Evolutionary conservation across 2,113 vertebrate genomes (phyloP).

Genomic region (Indicator maculatus): DNA sequence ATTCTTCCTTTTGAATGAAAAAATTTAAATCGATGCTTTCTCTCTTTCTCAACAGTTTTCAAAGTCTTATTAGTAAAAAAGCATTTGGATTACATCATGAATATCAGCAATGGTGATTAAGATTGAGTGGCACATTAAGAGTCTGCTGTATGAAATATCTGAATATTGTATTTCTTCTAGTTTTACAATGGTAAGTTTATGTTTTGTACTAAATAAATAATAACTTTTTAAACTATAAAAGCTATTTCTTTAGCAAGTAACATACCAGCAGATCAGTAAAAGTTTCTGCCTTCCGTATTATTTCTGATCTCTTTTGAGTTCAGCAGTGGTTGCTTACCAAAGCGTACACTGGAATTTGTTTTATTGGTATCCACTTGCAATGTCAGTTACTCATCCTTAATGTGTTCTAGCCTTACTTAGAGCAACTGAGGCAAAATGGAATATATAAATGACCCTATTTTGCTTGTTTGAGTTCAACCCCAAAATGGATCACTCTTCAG

Average conservation of each 20-base stretch:
- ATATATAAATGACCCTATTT: not conserved
- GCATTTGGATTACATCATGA: constrained; percentile 62
- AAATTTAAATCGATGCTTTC: constrained; percentile 9
- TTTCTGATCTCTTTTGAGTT: not conserved
- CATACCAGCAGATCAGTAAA: not conserved
- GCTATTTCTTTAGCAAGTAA: not conserved
- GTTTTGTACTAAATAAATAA: not conserved
- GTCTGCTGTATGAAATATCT: constrained; percentile 44
- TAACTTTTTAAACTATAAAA: not conserved
- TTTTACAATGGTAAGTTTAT: constrained; percentile 71
- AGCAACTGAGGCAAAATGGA: not conserved
- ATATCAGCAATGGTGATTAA: constrained; percentile 60
- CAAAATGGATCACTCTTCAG: not conserved
- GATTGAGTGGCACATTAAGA: constrained; percentile 33
- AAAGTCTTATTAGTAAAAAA: constrained; percentile 64
- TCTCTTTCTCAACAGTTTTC: constrained; percentile 75
- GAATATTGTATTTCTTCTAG: constrained; percentile 30
- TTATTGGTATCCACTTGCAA: not conserved
- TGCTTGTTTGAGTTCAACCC: not conserved
- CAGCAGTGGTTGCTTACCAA: not conserved
- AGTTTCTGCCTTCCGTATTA: not conserved
- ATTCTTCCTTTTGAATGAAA: not conserved
- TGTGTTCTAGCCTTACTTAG: not conserved
- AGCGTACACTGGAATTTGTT: not conserved
- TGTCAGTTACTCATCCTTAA: not conserved